Conservation (phyloP, 2,888 invertebrate genomes). For the Unio delphinus region DNA sequence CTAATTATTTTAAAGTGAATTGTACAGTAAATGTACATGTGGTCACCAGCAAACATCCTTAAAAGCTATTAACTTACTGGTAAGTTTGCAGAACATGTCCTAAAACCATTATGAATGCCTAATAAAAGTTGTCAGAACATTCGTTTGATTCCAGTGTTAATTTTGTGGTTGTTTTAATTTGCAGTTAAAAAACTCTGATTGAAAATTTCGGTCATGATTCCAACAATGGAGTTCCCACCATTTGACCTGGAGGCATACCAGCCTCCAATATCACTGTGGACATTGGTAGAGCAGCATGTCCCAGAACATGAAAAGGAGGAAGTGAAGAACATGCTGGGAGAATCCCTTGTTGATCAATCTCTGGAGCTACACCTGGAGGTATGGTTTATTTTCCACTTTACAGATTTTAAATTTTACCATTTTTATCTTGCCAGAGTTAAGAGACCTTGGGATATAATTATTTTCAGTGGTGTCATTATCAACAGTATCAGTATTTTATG, state of each 20-base stretch:
- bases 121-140: no score
- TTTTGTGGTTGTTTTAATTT: no score
- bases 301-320: conserved; percentile 64
- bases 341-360: conserved; percentile 66
- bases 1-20: no score
- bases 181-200: no score
- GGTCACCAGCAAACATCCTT: no score
- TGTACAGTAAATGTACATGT: no score
- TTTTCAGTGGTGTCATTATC: not conserved
- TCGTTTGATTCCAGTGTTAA: no score
- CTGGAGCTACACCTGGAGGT: conserved; percentile 68
- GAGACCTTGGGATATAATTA: not conserved
- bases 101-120: no score
- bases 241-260: conserved; percentile 58
- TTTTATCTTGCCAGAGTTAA: not conserved
- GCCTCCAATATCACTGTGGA: conserved; percentile 68
- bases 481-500: not conserved
- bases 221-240: conserved; percentile 28
- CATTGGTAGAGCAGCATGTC: conserved; percentile 63
- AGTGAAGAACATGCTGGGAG: conserved; percentile 66
- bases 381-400: conserved; percentile 1
- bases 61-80: no score
- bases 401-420: not conserved
- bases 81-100: no score
- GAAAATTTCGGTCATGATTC: conserved; percentile 4